Conservation (phyloP, 2,888 invertebrate genomes). For the Eucriotettix oculatus region DNA sequence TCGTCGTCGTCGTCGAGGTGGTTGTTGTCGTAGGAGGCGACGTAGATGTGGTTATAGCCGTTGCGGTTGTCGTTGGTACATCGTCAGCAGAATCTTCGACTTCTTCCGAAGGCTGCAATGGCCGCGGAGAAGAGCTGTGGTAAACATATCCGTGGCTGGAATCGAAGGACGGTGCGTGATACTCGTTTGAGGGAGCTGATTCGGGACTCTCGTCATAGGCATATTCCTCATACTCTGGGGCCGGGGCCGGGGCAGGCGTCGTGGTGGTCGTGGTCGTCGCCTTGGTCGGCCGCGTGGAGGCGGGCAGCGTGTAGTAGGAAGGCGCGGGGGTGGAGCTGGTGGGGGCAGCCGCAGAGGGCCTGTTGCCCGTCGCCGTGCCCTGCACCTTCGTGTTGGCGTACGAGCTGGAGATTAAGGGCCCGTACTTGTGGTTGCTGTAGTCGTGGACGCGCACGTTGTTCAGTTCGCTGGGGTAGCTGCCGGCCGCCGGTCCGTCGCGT, state of each 20-base stretch:
- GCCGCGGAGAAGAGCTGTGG: neutral
- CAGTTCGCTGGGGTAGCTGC: neutral
- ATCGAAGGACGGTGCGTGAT: neutral
- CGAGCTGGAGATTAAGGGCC: conserved; percentile 51
- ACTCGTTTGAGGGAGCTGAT: conserved; percentile 11
- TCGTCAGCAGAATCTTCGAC: neutral
- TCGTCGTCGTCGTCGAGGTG: conserved; percentile 15
- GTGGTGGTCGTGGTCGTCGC: conserved; percentile 14
- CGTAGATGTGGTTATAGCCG: conserved; percentile 7
- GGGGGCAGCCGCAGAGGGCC: conserved; percentile 2
- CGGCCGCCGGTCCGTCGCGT: conserved; percentile 31
- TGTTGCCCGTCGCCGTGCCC: conserved; percentile 23
- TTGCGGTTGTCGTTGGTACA: neutral
- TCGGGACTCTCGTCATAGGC: conserved; percentile 15
- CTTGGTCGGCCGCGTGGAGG: conserved; percentile 7
- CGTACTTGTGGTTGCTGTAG: conserved; percentile 7
- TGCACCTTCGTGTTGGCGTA: conserved; percentile 57
- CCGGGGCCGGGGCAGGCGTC: conserved; percentile 17
- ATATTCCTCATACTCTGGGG: conserved; percentile 19
- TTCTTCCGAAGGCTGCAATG: neutral
- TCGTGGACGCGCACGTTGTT: conserved; percentile 7
- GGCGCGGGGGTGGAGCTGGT: conserved; percentile 13
- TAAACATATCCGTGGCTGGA: neutral
- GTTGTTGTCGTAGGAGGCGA: conserved; percentile 9
- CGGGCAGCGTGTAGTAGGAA: conserved; percentile 15